phyloP scores from a whole-genome alignment of 2,888 invertebrate genomes.

The Plebejus melissa region DNA sequence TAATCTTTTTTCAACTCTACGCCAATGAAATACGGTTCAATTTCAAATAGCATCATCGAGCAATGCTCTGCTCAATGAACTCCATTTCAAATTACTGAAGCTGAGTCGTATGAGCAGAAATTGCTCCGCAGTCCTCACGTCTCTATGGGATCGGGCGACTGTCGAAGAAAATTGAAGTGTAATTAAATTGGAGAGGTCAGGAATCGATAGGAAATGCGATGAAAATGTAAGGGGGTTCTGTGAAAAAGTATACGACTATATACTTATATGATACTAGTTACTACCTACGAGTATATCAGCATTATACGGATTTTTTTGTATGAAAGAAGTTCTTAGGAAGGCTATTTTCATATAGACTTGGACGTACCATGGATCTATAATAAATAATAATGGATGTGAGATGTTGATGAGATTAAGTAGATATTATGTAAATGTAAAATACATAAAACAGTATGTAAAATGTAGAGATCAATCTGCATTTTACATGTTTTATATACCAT shows the following conservation, averaged over 20 bases:
- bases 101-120: conserved; percentile 37
- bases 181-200: conserved; percentile 39
- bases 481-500: background rate
- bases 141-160: conserved; percentile 36
- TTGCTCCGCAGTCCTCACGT: conserved; percentile 37
- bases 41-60: conserved; percentile 25
- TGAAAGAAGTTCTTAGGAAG: background rate
- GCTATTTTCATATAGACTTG: background rate
- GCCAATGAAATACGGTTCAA: background rate
- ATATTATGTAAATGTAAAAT: too few species aligned
- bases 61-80: conserved; percentile 34
- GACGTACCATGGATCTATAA: background rate
- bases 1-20: conserved; percentile 16
- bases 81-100: conserved; percentile 38
- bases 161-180: conserved; percentile 39
- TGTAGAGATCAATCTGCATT: background rate
- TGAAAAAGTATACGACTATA: background rate
- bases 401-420: too few species aligned
- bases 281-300: too few species aligned
- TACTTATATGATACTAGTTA: too few species aligned
- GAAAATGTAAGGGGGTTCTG: background rate
- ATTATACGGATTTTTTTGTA: background rate
- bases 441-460: too few species aligned
- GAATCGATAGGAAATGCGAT: conserved; percentile 29
- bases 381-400: background rate